Conservation (phyloP, 2,888 invertebrate species). For the Drosophila macrospina region DNA sequence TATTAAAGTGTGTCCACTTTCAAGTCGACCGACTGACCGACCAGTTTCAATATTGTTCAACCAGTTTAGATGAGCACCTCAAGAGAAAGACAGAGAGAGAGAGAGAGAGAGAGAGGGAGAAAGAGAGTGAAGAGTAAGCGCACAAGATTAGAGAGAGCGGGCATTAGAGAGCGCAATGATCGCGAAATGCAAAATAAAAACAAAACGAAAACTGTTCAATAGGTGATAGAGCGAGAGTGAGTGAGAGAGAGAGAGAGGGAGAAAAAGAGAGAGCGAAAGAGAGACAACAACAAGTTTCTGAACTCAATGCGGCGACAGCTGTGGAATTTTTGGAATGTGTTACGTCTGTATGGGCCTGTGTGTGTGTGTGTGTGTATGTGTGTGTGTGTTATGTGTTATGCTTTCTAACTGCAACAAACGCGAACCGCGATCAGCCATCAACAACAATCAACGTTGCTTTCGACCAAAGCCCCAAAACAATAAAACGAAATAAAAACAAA, state of each 20-base stretch:
- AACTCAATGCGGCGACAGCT: conserved; percentile 34
- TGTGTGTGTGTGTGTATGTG: background rate
- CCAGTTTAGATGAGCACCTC: conserved; percentile 43
- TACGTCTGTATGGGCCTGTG: conserved; percentile 1
- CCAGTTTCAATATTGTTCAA: conserved; percentile 37
- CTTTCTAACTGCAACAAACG: conserved; percentile 71
- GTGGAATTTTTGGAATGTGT: conserved; percentile 54
- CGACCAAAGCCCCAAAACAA: conserved; percentile 36
- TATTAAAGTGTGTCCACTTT: conserved; percentile 46
- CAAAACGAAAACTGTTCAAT: conserved; percentile 45
- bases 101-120: background rate
- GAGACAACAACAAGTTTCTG: conserved; percentile 4
- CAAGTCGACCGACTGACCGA: conserved; percentile 58
- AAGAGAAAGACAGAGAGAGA: conserved; percentile 5
- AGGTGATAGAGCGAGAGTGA: background rate
- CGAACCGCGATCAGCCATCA: conserved; percentile 44
- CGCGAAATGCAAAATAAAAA: conserved; percentile 62
- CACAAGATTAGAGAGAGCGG: conserved; percentile 6
- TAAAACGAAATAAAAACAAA: conserved; percentile 23
- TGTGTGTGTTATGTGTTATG: conserved; percentile 57
- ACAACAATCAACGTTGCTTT: conserved; percentile 38
- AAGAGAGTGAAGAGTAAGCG: conserved; percentile 4
- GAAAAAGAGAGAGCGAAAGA: background rate
- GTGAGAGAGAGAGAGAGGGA: background rate
- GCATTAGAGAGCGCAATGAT: conserved; percentile 1